Base-by-base conservation (phyloP, 2,888 invertebrate genomes). In the Unio delphinus region DNA sequence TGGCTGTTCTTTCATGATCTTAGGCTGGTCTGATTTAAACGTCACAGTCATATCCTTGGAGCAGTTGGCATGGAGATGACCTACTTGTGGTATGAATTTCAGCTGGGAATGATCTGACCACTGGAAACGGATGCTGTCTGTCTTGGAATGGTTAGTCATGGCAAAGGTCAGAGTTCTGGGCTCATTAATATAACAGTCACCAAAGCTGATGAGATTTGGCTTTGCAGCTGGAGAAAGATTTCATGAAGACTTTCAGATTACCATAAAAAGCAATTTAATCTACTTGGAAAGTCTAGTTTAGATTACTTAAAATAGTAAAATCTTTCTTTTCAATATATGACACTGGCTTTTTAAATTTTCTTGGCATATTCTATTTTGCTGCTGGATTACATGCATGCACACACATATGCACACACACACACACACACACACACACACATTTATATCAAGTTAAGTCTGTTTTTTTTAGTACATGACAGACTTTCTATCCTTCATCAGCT, bases 11-110 rank as follows among this genome's bases (percentile, higher is more conserved):
- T 78, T 76, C 57, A 89, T 72, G 15, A 78, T 76, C 30, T 83
- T 86, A 1, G 92, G 90, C 64, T 88, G 86, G n/a, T 86, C 84
- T 11, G 92, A 84, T 65, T 90, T 89, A 84, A 93, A 92, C 0
- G 91, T 91, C 3, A 91, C 91, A 11, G 91, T 87, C 30, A 93
- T 85, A 70, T 92, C 91, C 80, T 93, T 93, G 60, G 83, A 84
- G 60, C 88, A 86, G 11, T 85, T 84, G 6, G 85, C 79, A 75
- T 88, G 88, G 11, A 90, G 83, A 77, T 90, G 90, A 45, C 90
- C 90, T 8, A 87, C 79, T 74, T 83, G 83, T 8, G 93, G 93
- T 18, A 90, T 89, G 81, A 92, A 92, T 55, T 86, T 88, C 3
- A 93, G 72, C 69, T 89, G 80, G 26, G 83, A 78, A 66, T 89